Percentiles rank a stretch among this genome's conserved stretches.
These are phyloP conservation scores for Lithophane leautieri DNA, from an alignment of 2,888 invertebrate species.

Conservation along the genomic window DNA sequence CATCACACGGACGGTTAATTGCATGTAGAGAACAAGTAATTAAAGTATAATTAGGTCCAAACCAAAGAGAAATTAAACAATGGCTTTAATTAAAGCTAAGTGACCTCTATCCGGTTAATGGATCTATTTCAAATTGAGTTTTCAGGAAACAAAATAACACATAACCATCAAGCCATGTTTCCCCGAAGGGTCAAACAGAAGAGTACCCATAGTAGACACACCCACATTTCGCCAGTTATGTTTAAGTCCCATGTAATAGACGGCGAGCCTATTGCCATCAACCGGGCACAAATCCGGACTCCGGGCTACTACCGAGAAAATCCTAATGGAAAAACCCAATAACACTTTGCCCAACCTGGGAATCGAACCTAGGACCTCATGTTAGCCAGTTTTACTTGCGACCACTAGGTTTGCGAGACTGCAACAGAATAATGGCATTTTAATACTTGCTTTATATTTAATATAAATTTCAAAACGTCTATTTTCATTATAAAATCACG, in stretches of 20 bases:
- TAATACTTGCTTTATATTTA: not conserved
- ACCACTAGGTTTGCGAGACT: not conserved
- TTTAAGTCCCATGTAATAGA: not conserved
- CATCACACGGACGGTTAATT: conserved; percentile 38
- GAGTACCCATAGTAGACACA: not conserved
- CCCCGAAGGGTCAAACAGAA: not conserved
- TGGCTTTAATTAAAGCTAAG: conserved; percentile 24
- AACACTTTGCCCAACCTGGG: not conserved
- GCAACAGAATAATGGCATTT: not conserved
- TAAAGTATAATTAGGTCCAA: conserved; percentile 43
- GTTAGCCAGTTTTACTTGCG: not conserved
- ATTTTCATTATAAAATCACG: not conserved
- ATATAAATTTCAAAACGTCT: not conserved
- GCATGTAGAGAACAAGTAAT: conserved; percentile 32
- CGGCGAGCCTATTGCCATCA: not conserved
- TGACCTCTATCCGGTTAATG: not conserved
- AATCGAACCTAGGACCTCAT: not conserved
- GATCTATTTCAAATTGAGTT: conserved; percentile 8
- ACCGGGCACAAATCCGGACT: not conserved
- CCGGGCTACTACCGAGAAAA: not conserved
- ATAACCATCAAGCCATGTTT: not conserved
- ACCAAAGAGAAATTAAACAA: conserved; percentile 24
- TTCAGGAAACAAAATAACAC: not conserved
- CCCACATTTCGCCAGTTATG: not conserved
- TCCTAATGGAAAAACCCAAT: not conserved